Evolutionary conservation across 2,113 vertebrate species (phyloP), one percentile per base, ranked within the genome.

Genomic region (Pygoscelis antarcticus): DNA sequence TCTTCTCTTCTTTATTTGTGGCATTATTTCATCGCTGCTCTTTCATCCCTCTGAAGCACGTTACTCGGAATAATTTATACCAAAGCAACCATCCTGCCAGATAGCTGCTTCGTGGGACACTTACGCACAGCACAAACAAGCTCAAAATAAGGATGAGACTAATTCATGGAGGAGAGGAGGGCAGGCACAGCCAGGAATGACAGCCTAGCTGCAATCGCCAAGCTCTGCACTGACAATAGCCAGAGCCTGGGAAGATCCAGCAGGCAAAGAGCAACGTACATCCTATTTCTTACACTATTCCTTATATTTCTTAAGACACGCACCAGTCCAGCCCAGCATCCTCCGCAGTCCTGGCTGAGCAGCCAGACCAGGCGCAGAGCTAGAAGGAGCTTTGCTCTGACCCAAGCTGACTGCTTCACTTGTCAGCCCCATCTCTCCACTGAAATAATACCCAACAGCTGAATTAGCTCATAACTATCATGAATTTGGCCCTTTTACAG

Each of bases 51-150:
- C 95, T 58, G 54, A 70, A 92, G 83, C 68, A 38, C 5, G 1
- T 71, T 85, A 25, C 82, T 80, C 0, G 0, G 46, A 72, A 81
- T 77, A n/a, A 77, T 70, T 46, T 30, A 36, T 65, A 78, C 66
- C 75, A 46, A 71, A 49, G 69, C 49, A 82, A 17, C 38, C 84
- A 57, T 65, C 47, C 83, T 66, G 62, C 71, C 55, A 55, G 76
- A 26, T 7, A 87, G 34, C 27, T 42, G 69, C 60, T 93, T 71
- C 32, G 19, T 16, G 20, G 72, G 71, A 83, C 68, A 10, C 77
- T 66, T 16, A 14, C 5, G 60, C 13, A 0, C 0, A 1, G 64
- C 17, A 30, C 26, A 47, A 88, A 68, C 1, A 29, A 94, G 85
- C 82, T 87, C 29, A 21, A 27, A 92, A 83, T 38, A 57, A 83